Percentiles rank a stretch among this genome's conserved stretches.
These are phyloP conservation scores for Danaus plexippus DNA, from an alignment of 1,140 invertebrate genomes.

Conservation along the genomic window DNA sequence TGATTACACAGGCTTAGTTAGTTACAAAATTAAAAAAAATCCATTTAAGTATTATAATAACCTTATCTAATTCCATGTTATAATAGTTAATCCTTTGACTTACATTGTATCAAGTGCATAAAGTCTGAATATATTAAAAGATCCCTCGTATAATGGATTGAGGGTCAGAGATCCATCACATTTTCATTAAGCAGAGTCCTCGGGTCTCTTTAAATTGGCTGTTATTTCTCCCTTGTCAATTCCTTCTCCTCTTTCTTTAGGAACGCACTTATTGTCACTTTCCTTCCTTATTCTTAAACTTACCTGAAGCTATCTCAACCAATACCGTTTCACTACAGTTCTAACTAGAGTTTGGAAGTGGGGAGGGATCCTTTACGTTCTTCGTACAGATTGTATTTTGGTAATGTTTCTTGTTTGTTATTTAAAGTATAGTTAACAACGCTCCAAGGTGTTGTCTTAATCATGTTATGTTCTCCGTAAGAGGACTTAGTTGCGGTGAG, in stretches of 20 bases:
- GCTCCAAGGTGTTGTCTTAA: conserved; percentile 18
- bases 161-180: conserved; percentile 18
- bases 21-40: too few relatives aligned
- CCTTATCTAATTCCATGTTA: too few relatives aligned
- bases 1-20: neutral
- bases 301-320: conserved; percentile 50
- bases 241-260: conserved; percentile 42
- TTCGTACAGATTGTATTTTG: conserved; percentile 28
- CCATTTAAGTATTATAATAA: too few relatives aligned
- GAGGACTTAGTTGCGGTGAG: conserved; percentile 6
- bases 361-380: conserved; percentile 14
- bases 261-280: conserved; percentile 26
- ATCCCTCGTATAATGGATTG: conserved; percentile 5
- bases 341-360: conserved; percentile 34
- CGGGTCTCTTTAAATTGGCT: conserved; percentile 50
- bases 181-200: conserved; percentile 49
- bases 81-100: too few relatives aligned
- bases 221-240: conserved; percentile 49
- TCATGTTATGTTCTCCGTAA: conserved; percentile 12
- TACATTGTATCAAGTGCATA: too few relatives aligned
- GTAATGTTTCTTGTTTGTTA: conserved; percentile 31
- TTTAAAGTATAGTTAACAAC: conserved; percentile 16
- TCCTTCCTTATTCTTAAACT: conserved; percentile 25
- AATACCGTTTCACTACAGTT: conserved; percentile 46
- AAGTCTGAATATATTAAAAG: too few relatives aligned